phyloP scores from a whole-genome alignment of 1,140 invertebrate genomes.

The Sinonovacula constricta region DNA sequence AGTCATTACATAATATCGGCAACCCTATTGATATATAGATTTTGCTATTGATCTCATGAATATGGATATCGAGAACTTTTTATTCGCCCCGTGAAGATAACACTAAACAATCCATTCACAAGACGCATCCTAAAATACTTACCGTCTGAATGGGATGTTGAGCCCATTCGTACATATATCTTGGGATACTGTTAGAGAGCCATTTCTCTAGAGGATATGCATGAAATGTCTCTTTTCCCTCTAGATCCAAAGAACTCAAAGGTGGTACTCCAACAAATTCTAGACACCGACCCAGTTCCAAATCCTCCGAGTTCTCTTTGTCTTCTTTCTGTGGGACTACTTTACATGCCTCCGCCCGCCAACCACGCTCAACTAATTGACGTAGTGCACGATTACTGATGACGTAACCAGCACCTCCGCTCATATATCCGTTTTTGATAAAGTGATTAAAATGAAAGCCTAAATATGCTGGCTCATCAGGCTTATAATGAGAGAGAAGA shows the following conservation, averaged over 20 bases:
- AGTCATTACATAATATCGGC: no score
- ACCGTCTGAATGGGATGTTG: conserved; percentile 29
- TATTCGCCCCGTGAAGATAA: no score
- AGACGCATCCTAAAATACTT: no score
- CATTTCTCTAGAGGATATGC: conserved; percentile 23
- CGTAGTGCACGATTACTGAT: conserved; percentile 56
- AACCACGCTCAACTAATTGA: conserved; percentile 47
- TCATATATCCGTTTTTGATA: conserved; percentile 56
- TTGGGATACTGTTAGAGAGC: conserved; percentile 20
- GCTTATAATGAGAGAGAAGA: conserved; percentile 83
- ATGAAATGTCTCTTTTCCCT: conserved; percentile 50
- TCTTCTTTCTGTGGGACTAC: conserved; percentile 13
- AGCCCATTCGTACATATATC: conserved; percentile 28
- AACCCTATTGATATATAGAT: no score
- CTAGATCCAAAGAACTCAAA: conserved; percentile 42
- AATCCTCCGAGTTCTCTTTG: conserved; percentile 56
- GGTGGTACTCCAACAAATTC: conserved; percentile 48
- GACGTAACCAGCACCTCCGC: conserved; percentile 62
- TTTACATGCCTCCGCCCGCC: conserved; percentile 36
- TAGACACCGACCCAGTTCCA: conserved; percentile 58
- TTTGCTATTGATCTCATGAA: no score
- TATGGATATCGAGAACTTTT: no score
- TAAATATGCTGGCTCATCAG: conserved; percentile 62
- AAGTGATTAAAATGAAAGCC: conserved; percentile 60
- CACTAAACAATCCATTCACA: no score